Evolutionary conservation across 2,888 invertebrate species (phyloP), one percentile per base, ranked within the genome.

Genomic region (Microctonus hyperodae): DNA sequence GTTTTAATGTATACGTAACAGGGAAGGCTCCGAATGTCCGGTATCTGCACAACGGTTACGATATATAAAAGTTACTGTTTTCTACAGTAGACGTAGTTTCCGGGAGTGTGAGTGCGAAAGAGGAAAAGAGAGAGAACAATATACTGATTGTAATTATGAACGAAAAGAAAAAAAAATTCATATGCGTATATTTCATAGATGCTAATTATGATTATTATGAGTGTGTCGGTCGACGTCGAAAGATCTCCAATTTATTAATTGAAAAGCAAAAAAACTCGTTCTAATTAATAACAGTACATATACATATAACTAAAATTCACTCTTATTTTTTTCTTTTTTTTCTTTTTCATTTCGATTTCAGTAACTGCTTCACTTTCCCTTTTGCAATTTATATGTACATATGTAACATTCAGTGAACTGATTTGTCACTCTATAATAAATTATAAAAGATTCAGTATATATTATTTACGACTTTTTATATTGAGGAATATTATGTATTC

Each of bases 1-100:
- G n/a, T n/a, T 40, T 40, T n/a, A n/a, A n/a, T 44, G 16, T 44
- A n/a, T 37, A 16, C 7, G 16, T 44, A 16, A 16, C 16, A 44
- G n/a, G 16, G 16, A 16, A 16, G 7, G 16, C 44, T 16, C 16
- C 44, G 6, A n/a, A 37, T 37, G n/a, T 37, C 37, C 37, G 37
- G 37, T n/a, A 23, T 23, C 25, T n/a, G 25, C n/a, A 51, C 23
- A 51, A n/a, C 25, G 23, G 51, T 51, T 23, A 51, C 23, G 25
- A 51, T 51, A 33, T 23, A 13, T 56, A 16, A 16, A 9, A 16
- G 31, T 10, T 16, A 20, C 31, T 33, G 20, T 33, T 58, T 64
- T 65, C 53, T 53, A 58, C 64, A 58, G 58, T 59, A 59, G 51
- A 65, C 57, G 40, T 44, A 33, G 35, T 58, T 64, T 64, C 64